Percentiles rank a stretch among this genome's conserved stretches.
Conservation (phyloP, 2,888 invertebrate genomes). For the Griposia aprilina region DNA sequence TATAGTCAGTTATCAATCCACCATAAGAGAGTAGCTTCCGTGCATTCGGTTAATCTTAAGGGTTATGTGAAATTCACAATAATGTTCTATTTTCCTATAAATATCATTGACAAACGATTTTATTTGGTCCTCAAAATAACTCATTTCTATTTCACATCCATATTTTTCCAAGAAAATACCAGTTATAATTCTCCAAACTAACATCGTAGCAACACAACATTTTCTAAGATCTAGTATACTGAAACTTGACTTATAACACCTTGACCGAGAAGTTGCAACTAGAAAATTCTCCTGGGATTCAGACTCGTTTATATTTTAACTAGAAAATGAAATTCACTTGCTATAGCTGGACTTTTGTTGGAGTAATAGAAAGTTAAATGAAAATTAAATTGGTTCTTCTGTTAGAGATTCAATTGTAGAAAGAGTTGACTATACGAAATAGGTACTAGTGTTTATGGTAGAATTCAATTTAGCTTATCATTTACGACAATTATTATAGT, state of each 20-base stretch:
- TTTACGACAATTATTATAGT: not conserved
- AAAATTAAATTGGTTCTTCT: slow-evolving; percentile 22
- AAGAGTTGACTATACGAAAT: not conserved
- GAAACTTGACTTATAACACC: slow-evolving; percentile 16
- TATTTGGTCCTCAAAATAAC: not conserved
- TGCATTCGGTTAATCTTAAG: not conserved
- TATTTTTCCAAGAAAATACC: slow-evolving; percentile 1
- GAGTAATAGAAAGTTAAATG: slow-evolving; percentile 20
- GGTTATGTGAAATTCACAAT: not conserved
- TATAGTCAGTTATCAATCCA: not conserved
- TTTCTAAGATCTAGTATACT: slow-evolving; percentile 20
- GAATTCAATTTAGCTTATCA: not conserved
- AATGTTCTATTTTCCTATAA: not conserved
- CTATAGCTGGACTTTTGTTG: slow-evolving; percentile 4
- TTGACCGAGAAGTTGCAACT: slow-evolving; percentile 42
- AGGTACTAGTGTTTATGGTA: not conserved
- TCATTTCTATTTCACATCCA: not conserved
- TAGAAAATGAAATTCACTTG: slow-evolving; percentile 36
- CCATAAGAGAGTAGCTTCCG: not conserved
- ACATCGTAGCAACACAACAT: slow-evolving; percentile 7
- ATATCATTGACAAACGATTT: not conserved
- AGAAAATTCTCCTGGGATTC: slow-evolving; percentile 37
- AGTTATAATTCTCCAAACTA: slow-evolving; percentile 6
- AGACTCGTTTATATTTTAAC: slow-evolving; percentile 39
- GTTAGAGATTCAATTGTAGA: slow-evolving; percentile 3